Evolutionary conservation across 2,113 vertebrate species (phyloP).

Genomic region (Cyprinodon tularosa): DNA sequence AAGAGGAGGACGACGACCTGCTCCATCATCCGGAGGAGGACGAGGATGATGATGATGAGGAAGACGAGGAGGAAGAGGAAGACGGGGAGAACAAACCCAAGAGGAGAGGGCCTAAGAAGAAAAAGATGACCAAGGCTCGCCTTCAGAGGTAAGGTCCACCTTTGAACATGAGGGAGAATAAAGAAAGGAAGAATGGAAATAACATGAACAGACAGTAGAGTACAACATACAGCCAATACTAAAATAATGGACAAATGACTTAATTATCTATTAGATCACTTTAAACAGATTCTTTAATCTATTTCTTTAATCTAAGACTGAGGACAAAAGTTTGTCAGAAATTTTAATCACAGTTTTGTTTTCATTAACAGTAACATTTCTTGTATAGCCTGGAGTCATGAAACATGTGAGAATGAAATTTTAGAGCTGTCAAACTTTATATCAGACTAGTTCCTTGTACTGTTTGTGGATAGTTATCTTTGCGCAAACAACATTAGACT

Average conservation of each 20-base stretch:
- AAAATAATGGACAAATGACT: neutral
- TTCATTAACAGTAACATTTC: neutral
- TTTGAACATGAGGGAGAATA: constrained; percentile 9
- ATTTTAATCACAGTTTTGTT: neutral
- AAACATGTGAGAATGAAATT: neutral
- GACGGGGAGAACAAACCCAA: constrained; percentile 95
- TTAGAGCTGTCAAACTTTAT: neutral
- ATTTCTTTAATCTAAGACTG: neutral
- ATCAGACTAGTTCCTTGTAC: neutral
- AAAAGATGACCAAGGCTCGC: constrained; percentile 99
- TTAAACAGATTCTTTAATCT: too few relatives aligned
- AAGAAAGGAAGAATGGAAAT: neutral
- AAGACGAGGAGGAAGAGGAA: constrained; percentile 89
- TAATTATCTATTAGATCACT: neutral
- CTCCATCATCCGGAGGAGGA: constrained; percentile 80
- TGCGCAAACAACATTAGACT: too few relatives aligned
- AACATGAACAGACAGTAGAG: neutral
- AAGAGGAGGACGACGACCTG: constrained; percentile 67
- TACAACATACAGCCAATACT: neutral
- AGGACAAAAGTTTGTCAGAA: neutral
- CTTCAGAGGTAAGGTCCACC: constrained; percentile 81
- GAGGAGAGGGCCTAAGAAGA: constrained; percentile 95
- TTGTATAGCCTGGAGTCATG: neutral
- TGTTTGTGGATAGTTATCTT: too few relatives aligned
- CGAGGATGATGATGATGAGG: constrained; percentile 86